phyloP scores from a whole-genome alignment of 2,888 invertebrate species.

The Epistrophella euchroma region DNA sequence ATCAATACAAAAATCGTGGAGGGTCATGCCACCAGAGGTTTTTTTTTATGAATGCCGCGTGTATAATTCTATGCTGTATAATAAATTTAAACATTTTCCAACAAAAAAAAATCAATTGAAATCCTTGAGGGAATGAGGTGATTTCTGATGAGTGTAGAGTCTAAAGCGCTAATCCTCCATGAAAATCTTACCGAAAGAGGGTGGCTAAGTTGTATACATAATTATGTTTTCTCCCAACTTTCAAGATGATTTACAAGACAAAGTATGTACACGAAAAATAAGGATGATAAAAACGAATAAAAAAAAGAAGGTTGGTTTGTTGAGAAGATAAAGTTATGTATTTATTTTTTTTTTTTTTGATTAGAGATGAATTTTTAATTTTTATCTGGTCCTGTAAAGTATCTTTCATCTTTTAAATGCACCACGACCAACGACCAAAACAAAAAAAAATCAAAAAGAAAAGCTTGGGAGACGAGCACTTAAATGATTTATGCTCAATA shows the following conservation, averaged over 20 bases:
- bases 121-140: conserved; percentile 61
- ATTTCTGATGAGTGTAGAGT: conserved; percentile 66
- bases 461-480: conserved; percentile 22
- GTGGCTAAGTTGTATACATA: conserved; percentile 39
- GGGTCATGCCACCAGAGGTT: conserved; percentile 48
- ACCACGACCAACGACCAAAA: conserved; percentile 47
- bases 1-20: conserved; percentile 58
- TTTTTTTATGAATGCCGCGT: conserved; percentile 48
- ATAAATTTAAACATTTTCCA: conserved; percentile 63
- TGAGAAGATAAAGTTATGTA: background rate
- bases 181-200: conserved; percentile 58
- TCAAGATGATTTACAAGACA: conserved; percentile 69
- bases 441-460: conserved; percentile 48
- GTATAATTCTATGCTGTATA: conserved; percentile 62
- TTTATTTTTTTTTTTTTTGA: conserved; percentile 53
- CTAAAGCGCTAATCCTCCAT: conserved; percentile 73
- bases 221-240: conserved; percentile 65
- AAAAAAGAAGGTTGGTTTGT: conserved; percentile 9
- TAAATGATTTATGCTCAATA: conserved; percentile 66
- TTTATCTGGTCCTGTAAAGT: conserved; percentile 71
- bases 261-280: conserved; percentile 50
- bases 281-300: conserved; percentile 18
- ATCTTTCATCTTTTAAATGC: conserved; percentile 73
- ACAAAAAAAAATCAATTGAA: conserved; percentile 64
- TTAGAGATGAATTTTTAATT: conserved; percentile 76